These are phyloP conservation scores for Pollicipes pollicipes DNA, from an alignment of 1,140 invertebrate species.

Conservation along the genomic window DNA sequence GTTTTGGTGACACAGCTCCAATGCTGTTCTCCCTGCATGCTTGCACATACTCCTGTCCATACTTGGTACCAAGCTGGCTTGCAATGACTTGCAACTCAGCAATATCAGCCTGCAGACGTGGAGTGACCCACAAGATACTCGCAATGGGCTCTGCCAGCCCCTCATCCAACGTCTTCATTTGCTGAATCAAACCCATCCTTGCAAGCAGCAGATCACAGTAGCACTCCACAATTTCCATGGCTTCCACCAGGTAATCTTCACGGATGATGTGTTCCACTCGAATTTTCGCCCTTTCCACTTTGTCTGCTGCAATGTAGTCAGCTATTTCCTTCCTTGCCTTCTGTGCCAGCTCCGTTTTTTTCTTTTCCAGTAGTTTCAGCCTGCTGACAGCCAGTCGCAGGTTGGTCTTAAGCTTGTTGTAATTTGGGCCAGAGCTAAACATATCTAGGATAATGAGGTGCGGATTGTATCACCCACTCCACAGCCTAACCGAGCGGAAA, in stretches of 20 bases:
- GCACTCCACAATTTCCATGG: constrained; percentile 98
- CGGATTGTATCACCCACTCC: no score
- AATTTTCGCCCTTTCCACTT: constrained; percentile 74
- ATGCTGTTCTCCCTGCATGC: constrained; percentile 56
- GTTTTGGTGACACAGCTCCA: constrained; percentile 76
- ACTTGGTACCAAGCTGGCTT: constrained; percentile 77
- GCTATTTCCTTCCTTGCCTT: constrained; percentile 96
- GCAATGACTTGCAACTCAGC: constrained; percentile 79
- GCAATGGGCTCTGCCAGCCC: constrained; percentile 90
- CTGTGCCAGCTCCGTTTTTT: constrained; percentile 89
- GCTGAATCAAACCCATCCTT: constrained; percentile 80
- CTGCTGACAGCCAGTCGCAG: constrained; percentile 46
- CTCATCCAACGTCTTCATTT: constrained; percentile 91
- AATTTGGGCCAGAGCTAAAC: constrained; percentile 75
- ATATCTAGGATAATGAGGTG: no score
- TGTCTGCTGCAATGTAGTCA: constrained; percentile 76
- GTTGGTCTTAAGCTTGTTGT: constrained; percentile 92
- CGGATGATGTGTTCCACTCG: constrained; percentile 95
- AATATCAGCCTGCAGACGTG: constrained; percentile 62
- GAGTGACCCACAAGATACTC: constrained; percentile 89
- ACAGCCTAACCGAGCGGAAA: no score
- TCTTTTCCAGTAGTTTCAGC: constrained; percentile 89
- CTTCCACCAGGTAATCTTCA: constrained; percentile 97
- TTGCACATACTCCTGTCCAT: constrained; percentile 72
- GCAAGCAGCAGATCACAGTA: constrained; percentile 96